These are phyloP conservation scores for Enteromius paludinosus DNA, from an alignment of 2,797 vertebrate genomes.

Conservation along the genomic window DNA sequence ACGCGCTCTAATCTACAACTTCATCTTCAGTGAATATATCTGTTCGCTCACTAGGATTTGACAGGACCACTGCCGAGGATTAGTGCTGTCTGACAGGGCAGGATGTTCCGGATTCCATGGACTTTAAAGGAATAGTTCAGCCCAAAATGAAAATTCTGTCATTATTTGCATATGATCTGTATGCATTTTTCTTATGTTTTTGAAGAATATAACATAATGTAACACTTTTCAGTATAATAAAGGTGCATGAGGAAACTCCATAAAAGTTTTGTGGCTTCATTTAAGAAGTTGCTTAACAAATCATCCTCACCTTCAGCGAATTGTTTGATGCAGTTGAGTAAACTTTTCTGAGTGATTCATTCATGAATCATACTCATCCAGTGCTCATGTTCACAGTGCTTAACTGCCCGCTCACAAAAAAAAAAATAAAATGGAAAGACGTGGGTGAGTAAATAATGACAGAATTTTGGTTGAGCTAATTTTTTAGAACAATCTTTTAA, in stretches of 20 bases:
- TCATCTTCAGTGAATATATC: conserved; percentile 42
- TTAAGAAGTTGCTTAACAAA: neutral
- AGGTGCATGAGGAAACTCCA: neutral
- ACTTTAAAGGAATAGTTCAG: neutral
- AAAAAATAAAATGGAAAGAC: neutral
- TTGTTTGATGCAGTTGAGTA: neutral
- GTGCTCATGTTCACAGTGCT: neutral
- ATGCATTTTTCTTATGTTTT: neutral
- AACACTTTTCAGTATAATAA: neutral
- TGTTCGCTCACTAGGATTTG: conserved; percentile 50
- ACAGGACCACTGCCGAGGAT: neutral
- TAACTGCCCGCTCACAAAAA: neutral
- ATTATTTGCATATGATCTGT: neutral
- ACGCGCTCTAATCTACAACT: conserved; percentile 43
- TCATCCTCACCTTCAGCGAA: neutral
- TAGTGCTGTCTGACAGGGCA: conserved; percentile 9
- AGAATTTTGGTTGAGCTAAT: neutral
- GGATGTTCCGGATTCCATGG: neutral
- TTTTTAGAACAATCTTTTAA: neutral
- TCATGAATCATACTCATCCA: neutral
- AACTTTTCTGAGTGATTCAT: conserved; percentile 11
- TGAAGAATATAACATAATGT: neutral
- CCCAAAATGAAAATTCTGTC: neutral
- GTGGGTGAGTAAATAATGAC: conserved; percentile 3
- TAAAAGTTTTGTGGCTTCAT: neutral